Conservation (phyloP, 2,888 invertebrate species). For the Hermaeophaga mercurialis region DNA sequence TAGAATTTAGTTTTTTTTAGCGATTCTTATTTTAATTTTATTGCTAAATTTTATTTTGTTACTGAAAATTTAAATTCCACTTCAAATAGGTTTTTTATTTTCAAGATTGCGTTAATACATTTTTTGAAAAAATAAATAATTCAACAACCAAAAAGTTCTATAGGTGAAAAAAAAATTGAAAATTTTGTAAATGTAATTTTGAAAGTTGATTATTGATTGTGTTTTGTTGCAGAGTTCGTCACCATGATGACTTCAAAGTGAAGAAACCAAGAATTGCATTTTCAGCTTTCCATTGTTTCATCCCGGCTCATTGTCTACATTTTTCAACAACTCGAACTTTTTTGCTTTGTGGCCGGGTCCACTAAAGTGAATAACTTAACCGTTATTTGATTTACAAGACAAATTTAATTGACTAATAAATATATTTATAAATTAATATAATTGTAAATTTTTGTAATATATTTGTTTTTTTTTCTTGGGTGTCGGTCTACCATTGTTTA, state of each 20-base stretch:
- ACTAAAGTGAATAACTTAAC: constrained; percentile 55
- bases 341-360: constrained; percentile 56
- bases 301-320: constrained; percentile 55
- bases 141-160: background rate
- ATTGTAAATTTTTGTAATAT: constrained; percentile 61
- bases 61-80: too few relatives aligned
- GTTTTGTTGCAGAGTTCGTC: constrained; percentile 89
- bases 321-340: constrained; percentile 55
- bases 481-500: constrained; percentile 38
- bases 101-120: too few relatives aligned
- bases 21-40: too few relatives aligned
- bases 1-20: too few relatives aligned
- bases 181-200: too few relatives aligned
- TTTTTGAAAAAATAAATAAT: too few relatives aligned
- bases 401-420: constrained; percentile 52
- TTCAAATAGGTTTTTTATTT: too few relatives aligned
- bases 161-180: background rate
- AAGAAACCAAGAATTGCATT: constrained; percentile 70
- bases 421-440: constrained; percentile 57
- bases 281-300: constrained; percentile 59
- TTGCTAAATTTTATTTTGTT: too few relatives aligned
- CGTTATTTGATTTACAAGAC: constrained; percentile 56
- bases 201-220: constrained; percentile 51
- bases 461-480: constrained; percentile 45
- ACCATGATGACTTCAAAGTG: constrained; percentile 99